Percentiles rank a stretch among this genome's conserved stretches.
Conservation (phyloP, 2,888 invertebrate species). For the Acleris emargana region DNA sequence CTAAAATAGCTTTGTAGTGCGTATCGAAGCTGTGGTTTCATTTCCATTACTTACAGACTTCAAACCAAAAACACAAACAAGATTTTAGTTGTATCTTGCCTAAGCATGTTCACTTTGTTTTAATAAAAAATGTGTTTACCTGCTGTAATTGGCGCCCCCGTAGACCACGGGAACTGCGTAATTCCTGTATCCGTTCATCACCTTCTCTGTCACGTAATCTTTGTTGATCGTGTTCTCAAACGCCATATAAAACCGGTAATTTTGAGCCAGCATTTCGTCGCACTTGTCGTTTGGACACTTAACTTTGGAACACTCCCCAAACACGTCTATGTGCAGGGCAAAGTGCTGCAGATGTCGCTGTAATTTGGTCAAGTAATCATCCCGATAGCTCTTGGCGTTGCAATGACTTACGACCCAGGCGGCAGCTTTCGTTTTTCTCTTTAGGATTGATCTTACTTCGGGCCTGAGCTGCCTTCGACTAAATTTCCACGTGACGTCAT, state of each 20-base stretch:
- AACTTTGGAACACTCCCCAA: conserved; percentile 50
- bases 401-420: conserved; percentile 63
- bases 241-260: conserved; percentile 66
- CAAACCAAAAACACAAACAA: too few species aligned
- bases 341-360: conserved; percentile 59
- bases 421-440: conserved; percentile 54
- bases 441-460: conserved; percentile 47
- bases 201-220: conserved; percentile 66
- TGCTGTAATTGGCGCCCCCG: conserved; percentile 85
- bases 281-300: conserved; percentile 50
- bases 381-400: conserved; percentile 48
- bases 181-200: conserved; percentile 75
- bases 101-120: too few species aligned
- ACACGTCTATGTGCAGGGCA: conserved; percentile 57
- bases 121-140: conserved; percentile 46
- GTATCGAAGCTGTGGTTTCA: too few species aligned
- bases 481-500: conserved; percentile 46
- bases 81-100: too few species aligned
- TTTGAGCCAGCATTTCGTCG: conserved; percentile 48
- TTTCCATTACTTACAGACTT: too few species aligned
- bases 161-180: conserved; percentile 87
- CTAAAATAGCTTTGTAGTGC: too few species aligned
- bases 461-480: conserved; percentile 40
- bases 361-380: conserved; percentile 54
- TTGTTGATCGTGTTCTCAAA: conserved; percentile 63